Percentiles rank a stretch among this genome's conserved stretches.
These are phyloP conservation scores for Hydriomena furcata DNA, from an alignment of 2,888 invertebrate genomes.

Conservation along the genomic window DNA sequence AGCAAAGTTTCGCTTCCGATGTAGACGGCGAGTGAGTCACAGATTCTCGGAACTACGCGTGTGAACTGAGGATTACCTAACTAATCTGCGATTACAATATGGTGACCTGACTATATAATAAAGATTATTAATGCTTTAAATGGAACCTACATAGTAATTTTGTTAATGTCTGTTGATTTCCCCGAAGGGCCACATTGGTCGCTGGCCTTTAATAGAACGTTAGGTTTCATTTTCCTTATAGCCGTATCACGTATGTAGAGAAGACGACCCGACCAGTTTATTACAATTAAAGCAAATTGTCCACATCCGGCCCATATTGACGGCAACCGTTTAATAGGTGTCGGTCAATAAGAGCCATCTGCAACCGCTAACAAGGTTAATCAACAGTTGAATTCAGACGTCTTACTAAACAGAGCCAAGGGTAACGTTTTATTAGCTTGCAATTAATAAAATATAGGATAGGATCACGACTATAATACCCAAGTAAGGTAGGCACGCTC, in stretches of 20 bases:
- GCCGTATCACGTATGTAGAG: slow-evolving; percentile 17
- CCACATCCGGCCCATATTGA: slow-evolving; percentile 74
- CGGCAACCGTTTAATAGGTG: slow-evolving; percentile 70
- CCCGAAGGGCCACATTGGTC: background rate
- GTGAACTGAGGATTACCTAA: slow-evolving; percentile 48
- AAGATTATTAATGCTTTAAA: slow-evolving; percentile 2
- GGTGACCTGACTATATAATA: slow-evolving; percentile 14
- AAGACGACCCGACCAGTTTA: slow-evolving; percentile 44
- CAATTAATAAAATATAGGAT: too few species aligned
- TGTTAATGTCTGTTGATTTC: slow-evolving; percentile 1
- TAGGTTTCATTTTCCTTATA: slow-evolving; percentile 33
- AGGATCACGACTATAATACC: too few species aligned
- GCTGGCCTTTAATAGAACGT: slow-evolving; percentile 5
- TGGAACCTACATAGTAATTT: background rate
- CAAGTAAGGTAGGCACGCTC: too few species aligned
- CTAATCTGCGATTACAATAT: slow-evolving; percentile 40
- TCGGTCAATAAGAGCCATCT: slow-evolving; percentile 73
- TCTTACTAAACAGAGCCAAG: slow-evolving; percentile 34
- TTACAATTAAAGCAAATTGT: slow-evolving; percentile 76
- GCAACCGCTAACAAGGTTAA: slow-evolving; percentile 62
- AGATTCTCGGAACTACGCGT: slow-evolving; percentile 51
- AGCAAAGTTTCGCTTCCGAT: slow-evolving; percentile 54
- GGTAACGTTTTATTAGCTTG: background rate
- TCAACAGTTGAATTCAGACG: slow-evolving; percentile 57
- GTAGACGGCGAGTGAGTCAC: slow-evolving; percentile 55